These are phyloP conservation scores for Cyrtorhinus lividipennis DNA, from an alignment of 1,140 invertebrate genomes.

Conservation along the genomic window DNA sequence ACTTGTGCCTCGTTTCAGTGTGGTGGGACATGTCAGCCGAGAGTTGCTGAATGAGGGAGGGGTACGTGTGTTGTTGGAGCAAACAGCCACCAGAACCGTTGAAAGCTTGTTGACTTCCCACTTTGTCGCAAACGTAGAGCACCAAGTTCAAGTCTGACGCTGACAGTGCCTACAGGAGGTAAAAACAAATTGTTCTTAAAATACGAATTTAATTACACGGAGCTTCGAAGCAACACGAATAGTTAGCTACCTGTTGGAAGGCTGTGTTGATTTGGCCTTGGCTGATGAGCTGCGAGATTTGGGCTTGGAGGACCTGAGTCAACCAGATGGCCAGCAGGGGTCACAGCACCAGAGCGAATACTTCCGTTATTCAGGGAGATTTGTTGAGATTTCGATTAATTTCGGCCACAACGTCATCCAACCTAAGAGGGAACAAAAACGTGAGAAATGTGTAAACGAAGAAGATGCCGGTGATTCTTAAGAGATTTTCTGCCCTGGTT, in stretches of 20 bases:
- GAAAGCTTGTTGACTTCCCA: conserved; percentile 63
- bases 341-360: conserved; percentile 50
- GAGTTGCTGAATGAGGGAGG: conserved; percentile 85
- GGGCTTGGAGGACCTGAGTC: conserved; percentile 46
- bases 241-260: conserved; percentile 72
- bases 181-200: not conserved
- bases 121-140: conserved; percentile 65
- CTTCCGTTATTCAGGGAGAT: conserved; percentile 9
- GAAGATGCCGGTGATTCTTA: too few species aligned
- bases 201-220: too few species aligned
- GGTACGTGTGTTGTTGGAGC: conserved; percentile 66
- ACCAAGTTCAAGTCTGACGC: conserved; percentile 73
- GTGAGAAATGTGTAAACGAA: too few species aligned
- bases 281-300: conserved; percentile 54
- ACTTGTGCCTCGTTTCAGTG: conserved; percentile 81
- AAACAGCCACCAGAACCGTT: conserved; percentile 44
- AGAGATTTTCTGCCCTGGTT: too few species aligned
- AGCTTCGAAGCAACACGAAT: too few species aligned
- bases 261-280: conserved; percentile 67
- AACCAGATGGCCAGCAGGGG: conserved; percentile 42
- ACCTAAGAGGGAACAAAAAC: too few species aligned
- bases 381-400: conserved; percentile 7
- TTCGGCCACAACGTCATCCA: conserved; percentile 16
- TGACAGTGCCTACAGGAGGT: conserved; percentile 62
- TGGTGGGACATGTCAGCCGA: conserved; percentile 69